These are phyloP conservation scores for Poeciliopsis paucimaculata DNA, from an alignment of 2,797 vertebrate genomes.

Conservation along the genomic window DNA sequence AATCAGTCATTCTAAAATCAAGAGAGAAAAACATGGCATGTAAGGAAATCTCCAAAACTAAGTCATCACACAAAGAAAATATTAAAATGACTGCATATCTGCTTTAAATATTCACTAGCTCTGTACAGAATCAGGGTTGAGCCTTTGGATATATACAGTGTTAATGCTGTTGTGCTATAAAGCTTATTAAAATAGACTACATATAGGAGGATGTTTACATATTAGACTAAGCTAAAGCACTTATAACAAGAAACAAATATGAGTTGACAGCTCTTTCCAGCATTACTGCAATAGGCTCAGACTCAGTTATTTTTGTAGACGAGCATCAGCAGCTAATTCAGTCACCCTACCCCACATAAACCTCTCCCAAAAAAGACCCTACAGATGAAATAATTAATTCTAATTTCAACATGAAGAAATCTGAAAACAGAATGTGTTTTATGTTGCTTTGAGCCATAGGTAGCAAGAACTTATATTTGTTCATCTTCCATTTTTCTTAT, in stretches of 20 bases:
- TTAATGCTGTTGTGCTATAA: conserved; percentile 44
- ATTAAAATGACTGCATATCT: background rate
- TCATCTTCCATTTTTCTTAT: background rate
- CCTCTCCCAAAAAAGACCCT: background rate
- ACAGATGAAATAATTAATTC: background rate
- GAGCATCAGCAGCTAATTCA: conserved; percentile 4
- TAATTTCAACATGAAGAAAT: background rate
- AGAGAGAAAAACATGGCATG: background rate
- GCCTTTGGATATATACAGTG: conserved; percentile 11
- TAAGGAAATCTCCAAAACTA: background rate
- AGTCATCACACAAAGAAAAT: background rate
- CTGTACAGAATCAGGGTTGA: background rate
- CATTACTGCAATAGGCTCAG: background rate
- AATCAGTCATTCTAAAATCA: background rate
- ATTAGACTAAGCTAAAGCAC: conserved; percentile 38
- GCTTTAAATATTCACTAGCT: background rate
- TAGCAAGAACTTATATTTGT: background rate
- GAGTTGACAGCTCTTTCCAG: conserved; percentile 19
- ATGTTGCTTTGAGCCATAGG: background rate
- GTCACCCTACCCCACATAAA: background rate
- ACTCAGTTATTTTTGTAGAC: conserved; percentile 11
- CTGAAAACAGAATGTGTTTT: background rate
- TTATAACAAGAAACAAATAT: conserved; percentile 28
- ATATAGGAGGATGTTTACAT: conserved; percentile 24
- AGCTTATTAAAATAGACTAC: conserved; percentile 45